Conservation (phyloP, 2,888 invertebrate genomes). For the Melitaea athalia region DNA sequence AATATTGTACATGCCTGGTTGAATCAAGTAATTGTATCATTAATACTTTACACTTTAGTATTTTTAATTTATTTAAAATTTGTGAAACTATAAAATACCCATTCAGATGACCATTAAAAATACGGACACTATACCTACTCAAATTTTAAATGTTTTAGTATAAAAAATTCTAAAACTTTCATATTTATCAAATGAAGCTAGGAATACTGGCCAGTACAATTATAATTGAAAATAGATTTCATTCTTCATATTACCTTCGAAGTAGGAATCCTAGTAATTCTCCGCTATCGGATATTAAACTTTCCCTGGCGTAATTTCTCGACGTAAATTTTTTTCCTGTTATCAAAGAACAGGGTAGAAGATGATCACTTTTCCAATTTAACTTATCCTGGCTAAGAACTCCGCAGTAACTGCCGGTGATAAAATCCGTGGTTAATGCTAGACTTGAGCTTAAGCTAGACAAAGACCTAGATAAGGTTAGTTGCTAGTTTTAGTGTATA, state of each 20-base stretch:
- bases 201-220: neutral
- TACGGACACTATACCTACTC: too few relatives aligned
- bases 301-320: conserved; percentile 9
- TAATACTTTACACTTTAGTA: too few relatives aligned
- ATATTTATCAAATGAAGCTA: neutral
- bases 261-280: conserved; percentile 1
- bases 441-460: conserved; percentile 20
- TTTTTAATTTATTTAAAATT: too few relatives aligned
- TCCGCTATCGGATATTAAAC: conserved; percentile 13
- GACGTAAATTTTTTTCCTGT: conserved; percentile 9
- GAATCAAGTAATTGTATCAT: too few relatives aligned
- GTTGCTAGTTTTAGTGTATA: conserved; percentile 11
- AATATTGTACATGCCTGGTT: too few relatives aligned
- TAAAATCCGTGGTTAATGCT: conserved; percentile 24
- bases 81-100: too few relatives aligned
- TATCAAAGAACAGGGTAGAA: conserved; percentile 29
- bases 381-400: conserved; percentile 50
- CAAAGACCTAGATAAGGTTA: conserved; percentile 15
- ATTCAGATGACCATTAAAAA: too few relatives aligned
- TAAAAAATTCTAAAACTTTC: too few relatives aligned
- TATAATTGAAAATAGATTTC: neutral
- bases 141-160: too few relatives aligned
- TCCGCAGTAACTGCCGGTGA: conserved; percentile 27
- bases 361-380: conserved; percentile 55
- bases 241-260: neutral